Base-by-base conservation (phyloP, 2,797 vertebrate genomes). In the Scyliorhinus canicula region DNA sequence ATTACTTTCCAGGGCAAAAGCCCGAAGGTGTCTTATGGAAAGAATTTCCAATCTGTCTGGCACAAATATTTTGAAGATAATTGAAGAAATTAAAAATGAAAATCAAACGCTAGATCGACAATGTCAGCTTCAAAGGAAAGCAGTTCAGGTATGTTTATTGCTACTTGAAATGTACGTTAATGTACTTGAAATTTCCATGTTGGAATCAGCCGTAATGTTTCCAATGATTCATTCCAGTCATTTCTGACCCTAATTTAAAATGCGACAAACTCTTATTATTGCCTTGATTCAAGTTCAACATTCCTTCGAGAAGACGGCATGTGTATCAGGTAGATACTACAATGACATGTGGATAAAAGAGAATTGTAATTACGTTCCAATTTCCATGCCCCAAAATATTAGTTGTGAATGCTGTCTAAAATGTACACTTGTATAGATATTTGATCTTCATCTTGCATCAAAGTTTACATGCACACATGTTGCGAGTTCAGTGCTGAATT, bases 1-100 rank as follows among this genome's bases (percentile, higher is more conserved):
- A 74, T 52, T 94, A 71, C 67, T 47, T 7, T 94, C 63, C 31
- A 52, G 31, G 31, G 21, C 50, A 35, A 74, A 74, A 71, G 47
- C 93, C 11, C 93, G 47, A 94, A 74, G n/a, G 47, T 5, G 35
- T 52, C 28, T 94, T 52, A 7, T 19, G 28, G 69, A 94, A 52
- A 69, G 31, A 50, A 94, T 69, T 71, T 74, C 93, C 16, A 35
- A 69, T 52, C 4, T 35, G 44, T 9, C 67, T 3, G 31, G 28
- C 11, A 35, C 44, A 71, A 74, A 94, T 55, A 35, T 60, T 71
- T 94, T 44, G 44, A 24, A n/a, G 2, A 69, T 67, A 94, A 74
- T 94, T 74, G 67, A 94, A 93, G 67, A 71, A 50, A 93, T 93
- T 52, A 5, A 93, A 28, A 12, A 74, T 74, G 67, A 74, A 94